A percentile compares a stretch with the other conserved stretches of the same genome.
Evolutionary conservation across 2,797 vertebrate species (phyloP).

Genomic region (Scarus forsteni): DNA sequence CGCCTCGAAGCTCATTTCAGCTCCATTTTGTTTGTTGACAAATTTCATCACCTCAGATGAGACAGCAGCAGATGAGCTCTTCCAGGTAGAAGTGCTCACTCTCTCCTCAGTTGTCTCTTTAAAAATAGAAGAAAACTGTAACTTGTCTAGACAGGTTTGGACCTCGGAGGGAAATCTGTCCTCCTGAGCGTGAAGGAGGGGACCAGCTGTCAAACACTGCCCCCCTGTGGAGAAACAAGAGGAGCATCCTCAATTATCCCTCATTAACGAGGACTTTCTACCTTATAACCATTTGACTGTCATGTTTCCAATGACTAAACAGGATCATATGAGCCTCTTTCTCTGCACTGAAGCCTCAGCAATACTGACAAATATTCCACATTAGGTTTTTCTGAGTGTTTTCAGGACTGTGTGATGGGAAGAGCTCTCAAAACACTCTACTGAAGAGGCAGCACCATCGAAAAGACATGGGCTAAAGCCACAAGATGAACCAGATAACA

Average conservation of each 20-base stretch:
- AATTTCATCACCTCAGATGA: constrained; percentile 53
- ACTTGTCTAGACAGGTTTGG: constrained; percentile 64
- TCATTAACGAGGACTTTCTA: too few relatives aligned
- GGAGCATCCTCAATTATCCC: neutral
- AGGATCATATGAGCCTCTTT: too few relatives aligned
- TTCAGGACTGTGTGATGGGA: too few relatives aligned
- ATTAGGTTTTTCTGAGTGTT: too few relatives aligned
- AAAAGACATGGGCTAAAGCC: too few relatives aligned
- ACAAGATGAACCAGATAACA: too few relatives aligned
- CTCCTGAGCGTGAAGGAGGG: constrained; percentile 18
- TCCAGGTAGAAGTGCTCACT: constrained; percentile 39
- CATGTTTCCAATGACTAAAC: too few relatives aligned
- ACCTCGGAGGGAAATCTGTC: constrained; percentile 56
- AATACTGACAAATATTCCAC: too few relatives aligned
- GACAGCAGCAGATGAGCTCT: constrained; percentile 29
- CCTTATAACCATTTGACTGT: too few relatives aligned
- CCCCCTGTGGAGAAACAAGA: constrained; percentile 52
- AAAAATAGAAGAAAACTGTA: constrained; percentile 57
- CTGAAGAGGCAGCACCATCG: too few relatives aligned
- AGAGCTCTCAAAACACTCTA: too few relatives aligned
- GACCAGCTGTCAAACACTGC: constrained; percentile 62
- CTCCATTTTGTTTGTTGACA: constrained; percentile 60
- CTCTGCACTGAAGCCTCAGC: too few relatives aligned
- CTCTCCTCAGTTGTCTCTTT: constrained; percentile 16
- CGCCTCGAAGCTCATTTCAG: constrained; percentile 57